These are phyloP conservation scores for Tachysurus fulvidraco DNA, from an alignment of 2,113 vertebrate species.

Conservation along the genomic window DNA sequence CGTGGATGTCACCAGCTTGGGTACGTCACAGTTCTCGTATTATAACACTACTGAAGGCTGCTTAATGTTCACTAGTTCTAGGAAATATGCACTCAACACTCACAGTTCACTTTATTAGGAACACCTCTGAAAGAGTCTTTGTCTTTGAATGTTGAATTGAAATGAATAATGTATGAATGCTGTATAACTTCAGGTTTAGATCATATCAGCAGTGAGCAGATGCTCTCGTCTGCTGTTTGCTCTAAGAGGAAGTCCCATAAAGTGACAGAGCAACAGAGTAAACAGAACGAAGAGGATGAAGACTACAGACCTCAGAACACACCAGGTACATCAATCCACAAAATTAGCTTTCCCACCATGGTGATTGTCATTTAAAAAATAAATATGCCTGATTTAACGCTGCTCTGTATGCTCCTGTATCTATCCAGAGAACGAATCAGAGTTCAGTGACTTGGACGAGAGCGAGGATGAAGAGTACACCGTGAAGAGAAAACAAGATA, in stretches of 20 bases:
- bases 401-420: constrained; percentile 30
- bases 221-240: neutral
- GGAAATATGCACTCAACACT: neutral
- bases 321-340: constrained; percentile 60
- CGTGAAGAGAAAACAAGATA: constrained; percentile 58
- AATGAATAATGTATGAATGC: neutral
- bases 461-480: constrained; percentile 77
- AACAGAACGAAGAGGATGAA: constrained; percentile 55
- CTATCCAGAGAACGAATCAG: constrained; percentile 73
- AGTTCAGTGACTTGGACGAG: constrained; percentile 70
- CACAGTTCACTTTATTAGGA: too few species aligned
- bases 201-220: constrained; percentile 66
- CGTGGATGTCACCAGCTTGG: constrained; percentile 71
- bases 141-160: neutral
- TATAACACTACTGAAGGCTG: neutral
- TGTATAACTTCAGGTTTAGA: constrained; percentile 69
- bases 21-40: constrained; percentile 60
- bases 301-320: constrained; percentile 67
- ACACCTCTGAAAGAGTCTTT: neutral
- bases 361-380: neutral
- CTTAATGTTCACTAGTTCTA: neutral
- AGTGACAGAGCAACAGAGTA: constrained; percentile 48
- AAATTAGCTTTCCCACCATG: too few species aligned
- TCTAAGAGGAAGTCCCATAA: constrained; percentile 59
- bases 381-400: neutral